These are phyloP conservation scores for Rhabdomys pumilio DNA, from an alignment of 2,797 vertebrate species.

Conservation along the genomic window DNA sequence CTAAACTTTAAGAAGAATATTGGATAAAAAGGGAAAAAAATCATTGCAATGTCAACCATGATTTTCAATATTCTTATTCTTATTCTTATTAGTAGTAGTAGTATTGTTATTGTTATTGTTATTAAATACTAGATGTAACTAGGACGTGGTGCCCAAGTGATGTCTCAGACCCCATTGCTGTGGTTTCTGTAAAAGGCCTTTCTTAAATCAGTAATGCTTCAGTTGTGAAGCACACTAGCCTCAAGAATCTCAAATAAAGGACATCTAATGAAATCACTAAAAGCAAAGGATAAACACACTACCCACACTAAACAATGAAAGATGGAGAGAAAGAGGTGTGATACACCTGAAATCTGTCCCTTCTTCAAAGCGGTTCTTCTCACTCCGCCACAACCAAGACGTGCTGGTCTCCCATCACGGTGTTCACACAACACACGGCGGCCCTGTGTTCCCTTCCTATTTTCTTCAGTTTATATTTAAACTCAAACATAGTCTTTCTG, in stretches of 20 bases:
- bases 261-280: background rate
- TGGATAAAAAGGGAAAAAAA: background rate
- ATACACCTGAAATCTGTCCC: background rate
- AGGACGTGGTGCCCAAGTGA: background rate
- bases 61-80: background rate
- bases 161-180: background rate
- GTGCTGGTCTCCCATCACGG: background rate
- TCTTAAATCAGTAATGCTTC: background rate
- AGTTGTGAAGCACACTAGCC: background rate
- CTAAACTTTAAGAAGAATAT: background rate
- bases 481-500: background rate
- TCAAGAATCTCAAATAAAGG: background rate
- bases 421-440: background rate
- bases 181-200: background rate
- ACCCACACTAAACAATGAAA: background rate
- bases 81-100: background rate
- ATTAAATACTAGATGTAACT: no score
- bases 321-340: background rate
- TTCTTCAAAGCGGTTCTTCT: constrained; percentile 4
- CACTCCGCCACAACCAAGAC: background rate
- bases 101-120: background rate
- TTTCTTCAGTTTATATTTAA: constrained; percentile 32
- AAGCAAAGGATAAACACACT: background rate
- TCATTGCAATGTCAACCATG: background rate
- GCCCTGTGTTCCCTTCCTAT: background rate